Evolutionary conservation across 2,113 vertebrate genomes (phyloP).

Genomic region (Notothenia coriiceps): DNA sequence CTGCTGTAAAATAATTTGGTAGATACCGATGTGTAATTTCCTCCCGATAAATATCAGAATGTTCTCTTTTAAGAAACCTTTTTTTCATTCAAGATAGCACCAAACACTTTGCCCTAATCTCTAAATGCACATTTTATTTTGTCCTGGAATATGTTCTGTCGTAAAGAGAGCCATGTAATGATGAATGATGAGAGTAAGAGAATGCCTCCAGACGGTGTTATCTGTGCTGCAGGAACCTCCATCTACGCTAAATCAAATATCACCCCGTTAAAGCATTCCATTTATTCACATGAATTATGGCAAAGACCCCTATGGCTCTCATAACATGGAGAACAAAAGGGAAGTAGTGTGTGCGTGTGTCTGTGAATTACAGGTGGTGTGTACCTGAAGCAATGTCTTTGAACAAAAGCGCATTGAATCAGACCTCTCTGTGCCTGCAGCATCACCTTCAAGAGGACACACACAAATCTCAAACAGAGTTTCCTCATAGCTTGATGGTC

Average conservation of each 20-base stretch:
- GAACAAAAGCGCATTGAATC: conserved; percentile 52
- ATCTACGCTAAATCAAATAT: conserved; percentile 70
- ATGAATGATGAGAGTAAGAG: conserved; percentile 54
- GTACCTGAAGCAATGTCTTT: conserved; percentile 50
- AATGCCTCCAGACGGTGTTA: conserved; percentile 58
- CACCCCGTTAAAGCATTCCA: conserved; percentile 57
- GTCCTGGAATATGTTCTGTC: conserved; percentile 54
- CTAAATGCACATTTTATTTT: conserved; percentile 57
- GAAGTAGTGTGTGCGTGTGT: not conserved
- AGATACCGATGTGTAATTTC: conserved; percentile 12
- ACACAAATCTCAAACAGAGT: too few species aligned
- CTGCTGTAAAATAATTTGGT: not conserved
- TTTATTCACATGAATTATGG: conserved; percentile 72
- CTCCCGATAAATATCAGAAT: conserved; percentile 27
- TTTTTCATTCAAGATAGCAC: conserved; percentile 18
- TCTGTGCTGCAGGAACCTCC: conserved; percentile 56
- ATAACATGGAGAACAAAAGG: not conserved
- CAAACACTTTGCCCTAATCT: conserved; percentile 38
- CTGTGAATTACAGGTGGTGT: conserved; percentile 46
- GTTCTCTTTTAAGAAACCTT: conserved; percentile 2
- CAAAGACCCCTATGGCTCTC: conserved; percentile 42
- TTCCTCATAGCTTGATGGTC: conserved; percentile 11
- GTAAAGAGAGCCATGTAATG: conserved; percentile 53
- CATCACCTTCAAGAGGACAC: conserved; percentile 44
- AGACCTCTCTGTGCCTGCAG: conserved; percentile 45